Evolutionary conservation across 2,113 vertebrate genomes (phyloP).

Genomic region (Brachypteracias leptosomus): DNA sequence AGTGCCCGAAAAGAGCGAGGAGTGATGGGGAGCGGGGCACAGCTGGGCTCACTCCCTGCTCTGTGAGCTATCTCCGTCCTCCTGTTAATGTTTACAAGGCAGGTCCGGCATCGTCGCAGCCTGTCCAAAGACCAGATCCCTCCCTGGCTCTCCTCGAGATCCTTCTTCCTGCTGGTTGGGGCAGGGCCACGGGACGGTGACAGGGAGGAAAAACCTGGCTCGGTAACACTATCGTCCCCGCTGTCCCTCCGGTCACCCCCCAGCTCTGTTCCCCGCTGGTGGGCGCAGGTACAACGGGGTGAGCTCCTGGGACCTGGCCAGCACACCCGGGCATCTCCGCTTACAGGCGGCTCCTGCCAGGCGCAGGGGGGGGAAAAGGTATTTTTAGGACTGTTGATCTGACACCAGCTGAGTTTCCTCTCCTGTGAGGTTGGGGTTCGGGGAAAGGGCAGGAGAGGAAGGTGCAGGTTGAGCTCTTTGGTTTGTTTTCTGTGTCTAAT

Average conservation of each 20-base stretch:
- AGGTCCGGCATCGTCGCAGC: background rate
- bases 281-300: background rate
- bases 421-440: background rate
- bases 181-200: background rate
- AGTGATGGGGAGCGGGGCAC: rapidly evolving
- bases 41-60: rapidly evolving
- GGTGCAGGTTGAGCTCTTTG: background rate
- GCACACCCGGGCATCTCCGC: background rate
- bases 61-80: background rate
- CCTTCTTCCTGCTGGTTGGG: background rate
- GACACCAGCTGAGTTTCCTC: background rate
- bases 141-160: background rate
- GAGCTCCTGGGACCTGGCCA: background rate
- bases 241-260: background rate
- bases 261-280: background rate
- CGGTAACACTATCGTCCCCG: background rate
- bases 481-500: background rate
- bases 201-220: background rate
- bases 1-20: background rate
- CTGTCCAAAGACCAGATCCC: conserved; percentile 41
- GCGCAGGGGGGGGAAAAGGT: background rate
- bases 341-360: background rate
- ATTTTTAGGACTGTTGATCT: conserved; percentile 58
- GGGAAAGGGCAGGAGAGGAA: background rate
- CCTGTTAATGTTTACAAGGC: conserved; percentile 65